Evolutionary conservation across 2,888 invertebrate genomes (phyloP), one percentile per base, ranked within the genome.

Genomic region (Apocheima hispidaria): DNA sequence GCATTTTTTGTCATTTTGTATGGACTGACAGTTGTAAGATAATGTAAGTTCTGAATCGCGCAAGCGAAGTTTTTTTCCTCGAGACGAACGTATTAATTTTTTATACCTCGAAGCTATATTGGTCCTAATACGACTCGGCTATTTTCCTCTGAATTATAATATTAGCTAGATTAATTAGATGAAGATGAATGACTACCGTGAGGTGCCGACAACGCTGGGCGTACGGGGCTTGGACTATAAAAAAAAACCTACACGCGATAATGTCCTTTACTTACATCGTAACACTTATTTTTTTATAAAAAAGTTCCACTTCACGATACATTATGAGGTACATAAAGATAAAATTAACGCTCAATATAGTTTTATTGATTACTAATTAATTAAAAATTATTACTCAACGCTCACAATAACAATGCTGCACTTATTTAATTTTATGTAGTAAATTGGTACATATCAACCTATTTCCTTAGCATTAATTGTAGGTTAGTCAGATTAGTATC

Each of bases 291-390:
- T 12, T 46, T 20, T n/a, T 41, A 65, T 65, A 41, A 75, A 78
- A 72, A 65, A 72, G n/a, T 77, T 78, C 78, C 78, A 65, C 16
- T 67, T 12, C 63, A 64, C 60, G 54, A 52, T 54, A 53, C 51
- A 49, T 18, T 36, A 35, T 14, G 12, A 46, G 28, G 16, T 38
- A 50, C 54, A 54, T 60, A 59, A 10, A 51, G 38, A 26, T 40
- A 43, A 21, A 14, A 51, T 26, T 41, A 12, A 46, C 12, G 1
- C 12, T 46, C 30, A 46, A 41, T 23, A 56, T 49, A 36, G 10
- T 23, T 43, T 38, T 44, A 51, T 44, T 53, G 46, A 57, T 65
- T 60, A 55, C 36, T 40, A 36, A 30, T 58, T 41, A 60, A 55
- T 56, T 63, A 44, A 46, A 50, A 35, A 56, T 59, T 20, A 59